Conservation (phyloP, 2,888 invertebrate species). For the Phyto melanocephala region DNA sequence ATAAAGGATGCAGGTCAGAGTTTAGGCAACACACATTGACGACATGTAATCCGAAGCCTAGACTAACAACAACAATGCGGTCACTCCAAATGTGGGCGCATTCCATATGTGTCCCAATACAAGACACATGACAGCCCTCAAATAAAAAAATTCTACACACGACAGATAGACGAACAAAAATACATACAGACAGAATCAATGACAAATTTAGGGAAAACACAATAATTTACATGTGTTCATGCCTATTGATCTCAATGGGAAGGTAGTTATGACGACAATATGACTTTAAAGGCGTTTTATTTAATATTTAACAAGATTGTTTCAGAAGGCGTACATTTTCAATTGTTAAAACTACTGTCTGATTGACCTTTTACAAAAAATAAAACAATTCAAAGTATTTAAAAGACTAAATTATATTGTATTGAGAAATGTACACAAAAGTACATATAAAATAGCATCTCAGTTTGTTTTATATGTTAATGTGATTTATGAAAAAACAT, state of each 20-base stretch:
- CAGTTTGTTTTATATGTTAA: no score
- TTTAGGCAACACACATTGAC: constrained; percentile 57
- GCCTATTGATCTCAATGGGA: neutral
- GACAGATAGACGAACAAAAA: constrained; percentile 1
- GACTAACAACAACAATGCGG: constrained; percentile 61
- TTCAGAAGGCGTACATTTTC: constrained; percentile 27
- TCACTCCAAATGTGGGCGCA: constrained; percentile 55
- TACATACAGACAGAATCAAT: neutral
- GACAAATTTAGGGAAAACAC: constrained; percentile 18
- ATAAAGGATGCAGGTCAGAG: constrained; percentile 52
- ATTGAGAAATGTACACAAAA: neutral
- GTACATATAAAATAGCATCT: no score
- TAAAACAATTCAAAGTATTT: neutral
- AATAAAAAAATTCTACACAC: neutral
- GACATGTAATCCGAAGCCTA: constrained; percentile 63
- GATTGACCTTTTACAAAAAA: constrained; percentile 39
- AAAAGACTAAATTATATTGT: neutral
- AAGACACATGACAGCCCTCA: constrained; percentile 50
- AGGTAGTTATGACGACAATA: constrained; percentile 23
- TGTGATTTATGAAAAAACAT: neutral
- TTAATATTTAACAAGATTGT: constrained; percentile 30
- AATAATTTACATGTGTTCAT: constrained; percentile 36
- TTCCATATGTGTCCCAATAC: constrained; percentile 55
- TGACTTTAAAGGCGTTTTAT: constrained; percentile 59
- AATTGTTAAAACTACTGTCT: constrained; percentile 52